Conservation (phyloP, 2,113 vertebrate genomes). For the Protomyctophum bolini region DNA sequence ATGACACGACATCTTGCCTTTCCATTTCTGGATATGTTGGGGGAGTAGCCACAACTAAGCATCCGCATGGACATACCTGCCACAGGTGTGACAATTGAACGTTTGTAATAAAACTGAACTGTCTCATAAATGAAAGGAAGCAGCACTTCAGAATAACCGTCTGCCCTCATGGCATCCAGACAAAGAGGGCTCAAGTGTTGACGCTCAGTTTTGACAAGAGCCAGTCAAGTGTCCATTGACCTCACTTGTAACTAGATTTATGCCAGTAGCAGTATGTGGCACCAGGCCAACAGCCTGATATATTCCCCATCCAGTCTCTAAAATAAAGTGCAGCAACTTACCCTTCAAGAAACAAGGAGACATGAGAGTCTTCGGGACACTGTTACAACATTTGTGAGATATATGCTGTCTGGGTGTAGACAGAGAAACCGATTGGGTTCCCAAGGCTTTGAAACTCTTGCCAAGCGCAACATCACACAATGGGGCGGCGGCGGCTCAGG, state of each 20-base stretch:
- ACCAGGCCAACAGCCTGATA: slow-evolving; percentile 25
- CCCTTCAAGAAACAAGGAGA: slow-evolving; percentile 38
- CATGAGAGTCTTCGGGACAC: slow-evolving; percentile 6
- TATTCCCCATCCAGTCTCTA: slow-evolving; percentile 9
- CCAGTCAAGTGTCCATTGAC: slow-evolving; percentile 31
- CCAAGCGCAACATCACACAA: not conserved
- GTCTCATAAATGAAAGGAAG: slow-evolving; percentile 32
- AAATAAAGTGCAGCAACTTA: slow-evolving; percentile 35
- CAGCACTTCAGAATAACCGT: slow-evolving; percentile 30
- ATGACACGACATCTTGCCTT: no score
- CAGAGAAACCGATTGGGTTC: slow-evolving; percentile 6
- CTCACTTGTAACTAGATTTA: slow-evolving; percentile 27
- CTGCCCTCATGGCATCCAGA: slow-evolving; percentile 37
- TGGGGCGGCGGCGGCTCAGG: no score
- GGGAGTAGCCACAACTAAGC: no score
- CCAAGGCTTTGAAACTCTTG: slow-evolving; percentile 19
- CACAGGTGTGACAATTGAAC: slow-evolving; percentile 58
- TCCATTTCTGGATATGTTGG: not conserved
- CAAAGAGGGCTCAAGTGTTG: slow-evolving; percentile 48
- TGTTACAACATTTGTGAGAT: slow-evolving; percentile 9
- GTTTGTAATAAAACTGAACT: slow-evolving; percentile 9
- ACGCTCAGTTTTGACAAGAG: slow-evolving; percentile 43
- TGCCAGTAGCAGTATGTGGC: slow-evolving; percentile 37
- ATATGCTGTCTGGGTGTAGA: slow-evolving; percentile 13
- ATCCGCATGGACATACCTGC: slow-evolving; percentile 25